Evolutionary conservation across 2,797 vertebrate genomes (phyloP).

Genomic region (Gymnothorax reevesii): DNA sequence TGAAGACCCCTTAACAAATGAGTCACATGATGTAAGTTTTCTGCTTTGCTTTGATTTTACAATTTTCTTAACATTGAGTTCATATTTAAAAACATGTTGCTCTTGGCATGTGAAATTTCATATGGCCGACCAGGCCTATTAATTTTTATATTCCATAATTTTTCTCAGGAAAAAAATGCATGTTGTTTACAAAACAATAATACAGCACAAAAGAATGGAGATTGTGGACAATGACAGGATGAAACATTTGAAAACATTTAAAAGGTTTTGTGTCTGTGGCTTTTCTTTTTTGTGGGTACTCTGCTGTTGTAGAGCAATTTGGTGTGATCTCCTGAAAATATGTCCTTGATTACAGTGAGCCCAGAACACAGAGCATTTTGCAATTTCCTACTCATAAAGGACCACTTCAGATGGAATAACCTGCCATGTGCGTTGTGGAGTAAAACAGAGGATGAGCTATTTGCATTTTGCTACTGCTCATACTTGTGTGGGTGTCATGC

Average conservation of each 20-base stretch:
- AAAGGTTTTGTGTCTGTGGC: neutral
- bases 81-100: neutral
- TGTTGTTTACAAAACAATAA: neutral
- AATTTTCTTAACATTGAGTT: neutral
- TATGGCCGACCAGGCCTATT: neutral
- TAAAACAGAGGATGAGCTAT: neutral
- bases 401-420: slow-evolving; percentile 15
- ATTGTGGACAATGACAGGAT: neutral
- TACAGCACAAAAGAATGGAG: neutral
- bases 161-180: neutral
- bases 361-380: neutral
- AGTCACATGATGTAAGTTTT: too few species aligned
- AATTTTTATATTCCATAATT: neutral
- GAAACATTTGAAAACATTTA: neutral
- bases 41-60: too few species aligned
- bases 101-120: neutral
- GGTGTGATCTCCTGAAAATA: neutral
- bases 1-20: too few species aligned
- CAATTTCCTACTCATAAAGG: neutral
- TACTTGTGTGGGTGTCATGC: neutral
- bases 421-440: neutral
- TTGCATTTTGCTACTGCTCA: neutral
- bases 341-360: neutral
- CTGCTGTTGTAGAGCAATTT: neutral
- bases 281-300: neutral